These are phyloP conservation scores for Falco berigora DNA, from an alignment of 2,797 vertebrate genomes.

Conservation along the genomic window DNA sequence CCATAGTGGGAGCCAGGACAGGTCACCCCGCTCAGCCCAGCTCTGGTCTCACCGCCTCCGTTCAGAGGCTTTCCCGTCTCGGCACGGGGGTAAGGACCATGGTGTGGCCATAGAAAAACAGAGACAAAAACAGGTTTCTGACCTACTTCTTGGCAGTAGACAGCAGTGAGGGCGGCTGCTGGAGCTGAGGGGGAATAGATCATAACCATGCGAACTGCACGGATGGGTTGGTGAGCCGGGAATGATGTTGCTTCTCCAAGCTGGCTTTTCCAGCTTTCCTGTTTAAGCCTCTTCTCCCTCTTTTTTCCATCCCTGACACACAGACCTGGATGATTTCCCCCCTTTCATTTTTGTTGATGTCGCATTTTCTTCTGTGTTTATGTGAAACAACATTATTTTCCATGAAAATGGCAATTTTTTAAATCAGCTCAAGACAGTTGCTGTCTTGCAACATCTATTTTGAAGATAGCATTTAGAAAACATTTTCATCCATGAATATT, in stretches of 20 bases:
- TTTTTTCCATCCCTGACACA: neutral
- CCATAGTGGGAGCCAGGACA: neutral
- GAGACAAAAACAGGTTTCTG: neutral
- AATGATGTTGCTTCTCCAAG: neutral
- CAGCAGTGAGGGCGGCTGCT: neutral
- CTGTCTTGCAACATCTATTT: slow-evolving; percentile 46
- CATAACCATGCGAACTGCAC: fast-evolving
- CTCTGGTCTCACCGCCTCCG: fast-evolving
- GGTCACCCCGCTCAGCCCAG: neutral
- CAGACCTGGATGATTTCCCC: neutral
- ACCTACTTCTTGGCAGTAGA: neutral
- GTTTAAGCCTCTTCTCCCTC: neutral
- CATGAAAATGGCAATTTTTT: neutral
- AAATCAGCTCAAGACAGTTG: slow-evolving; percentile 5
- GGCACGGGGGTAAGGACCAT: fast-evolving
- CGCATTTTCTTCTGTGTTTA: slow-evolving; percentile 43
- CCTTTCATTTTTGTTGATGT: neutral
- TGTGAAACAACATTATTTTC: slow-evolving; percentile 52
- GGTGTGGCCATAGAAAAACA: neutral
- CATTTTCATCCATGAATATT: slow-evolving; percentile 48
- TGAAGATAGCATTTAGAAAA: slow-evolving; percentile 42
- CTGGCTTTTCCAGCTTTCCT: neutral
- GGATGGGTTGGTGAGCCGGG: neutral
- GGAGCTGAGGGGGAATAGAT: neutral
- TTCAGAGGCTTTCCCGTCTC: neutral